These are phyloP conservation scores for Paradoxurus hermaphroditus DNA, from an alignment of 2,113 vertebrate species.

Conservation along the genomic window DNA sequence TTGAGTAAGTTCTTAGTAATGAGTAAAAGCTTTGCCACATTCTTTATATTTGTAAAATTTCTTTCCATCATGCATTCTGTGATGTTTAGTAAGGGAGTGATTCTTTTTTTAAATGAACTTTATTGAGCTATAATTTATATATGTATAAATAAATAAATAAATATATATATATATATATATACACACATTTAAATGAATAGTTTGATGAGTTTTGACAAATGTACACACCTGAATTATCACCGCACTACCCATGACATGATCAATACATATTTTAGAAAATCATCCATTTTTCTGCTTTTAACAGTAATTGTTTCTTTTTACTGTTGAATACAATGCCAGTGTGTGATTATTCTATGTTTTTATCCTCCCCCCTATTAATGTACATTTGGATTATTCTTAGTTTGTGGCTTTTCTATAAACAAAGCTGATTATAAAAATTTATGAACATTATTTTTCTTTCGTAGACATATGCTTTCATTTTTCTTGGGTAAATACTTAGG, in stretches of 20 bases:
- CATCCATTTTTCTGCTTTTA: not conserved
- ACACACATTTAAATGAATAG: not conserved
- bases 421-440: not conserved
- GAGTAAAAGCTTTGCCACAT: not conserved
- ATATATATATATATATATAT: not conserved
- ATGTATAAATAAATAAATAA: no score
- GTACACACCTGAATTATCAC: not conserved
- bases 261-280: not conserved
- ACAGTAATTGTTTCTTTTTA: not conserved
- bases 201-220: constrained; percentile 2
- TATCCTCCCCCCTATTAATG: not conserved
- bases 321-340: not conserved
- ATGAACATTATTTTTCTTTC: not conserved
- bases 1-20: not conserved
- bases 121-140: not conserved
- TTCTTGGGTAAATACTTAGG: not conserved
- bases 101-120: not conserved
- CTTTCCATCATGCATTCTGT: not conserved
- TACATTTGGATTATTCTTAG: not conserved
- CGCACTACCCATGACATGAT: not conserved
- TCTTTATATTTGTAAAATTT: not conserved
- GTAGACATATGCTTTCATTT: not conserved
- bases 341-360: not conserved
- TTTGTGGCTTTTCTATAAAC: not conserved
- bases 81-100: not conserved